Conservation (phyloP, 2,113 vertebrate species). For the Ailurus styani region DNA sequence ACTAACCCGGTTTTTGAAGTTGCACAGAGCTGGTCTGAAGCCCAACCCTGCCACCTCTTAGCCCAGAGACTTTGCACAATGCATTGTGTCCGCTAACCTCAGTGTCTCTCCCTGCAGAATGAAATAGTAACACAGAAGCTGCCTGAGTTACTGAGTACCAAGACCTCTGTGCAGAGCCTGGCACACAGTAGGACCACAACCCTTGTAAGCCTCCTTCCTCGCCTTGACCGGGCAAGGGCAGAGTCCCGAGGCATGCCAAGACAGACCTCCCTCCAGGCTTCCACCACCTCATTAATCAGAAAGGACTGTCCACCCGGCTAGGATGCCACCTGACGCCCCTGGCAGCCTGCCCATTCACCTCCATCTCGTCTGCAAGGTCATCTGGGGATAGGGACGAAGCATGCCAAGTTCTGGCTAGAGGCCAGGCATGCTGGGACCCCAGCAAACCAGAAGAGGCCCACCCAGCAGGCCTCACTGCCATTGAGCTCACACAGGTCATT, state of each 20-base stretch:
- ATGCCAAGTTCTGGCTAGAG: neutral
- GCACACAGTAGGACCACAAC: neutral
- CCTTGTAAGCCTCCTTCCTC: neutral
- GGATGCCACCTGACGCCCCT: conserved; percentile 41
- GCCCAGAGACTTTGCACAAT: neutral
- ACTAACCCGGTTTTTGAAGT: neutral
- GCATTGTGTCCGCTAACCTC: neutral
- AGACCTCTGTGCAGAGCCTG: neutral
- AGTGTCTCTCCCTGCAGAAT: neutral
- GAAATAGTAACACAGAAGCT: neutral
- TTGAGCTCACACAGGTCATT: neutral
- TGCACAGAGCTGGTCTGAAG: neutral
- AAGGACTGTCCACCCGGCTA: neutral
- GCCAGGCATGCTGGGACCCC: neutral
- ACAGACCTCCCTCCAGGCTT: neutral
- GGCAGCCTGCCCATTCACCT: conserved; percentile 41
- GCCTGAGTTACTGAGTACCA: neutral
- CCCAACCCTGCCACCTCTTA: neutral
- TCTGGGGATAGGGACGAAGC: neutral
- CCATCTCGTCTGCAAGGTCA: conserved; percentile 50
- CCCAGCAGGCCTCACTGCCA: neutral
- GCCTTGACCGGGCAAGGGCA: neutral
- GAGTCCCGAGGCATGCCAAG: neutral
- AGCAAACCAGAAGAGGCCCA: neutral
- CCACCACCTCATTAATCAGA: conserved; percentile 14